Evolutionary conservation across 2,113 vertebrate species (phyloP), one percentile per base, ranked within the genome.

Genomic region (Potamarius usumacintae): DNA sequence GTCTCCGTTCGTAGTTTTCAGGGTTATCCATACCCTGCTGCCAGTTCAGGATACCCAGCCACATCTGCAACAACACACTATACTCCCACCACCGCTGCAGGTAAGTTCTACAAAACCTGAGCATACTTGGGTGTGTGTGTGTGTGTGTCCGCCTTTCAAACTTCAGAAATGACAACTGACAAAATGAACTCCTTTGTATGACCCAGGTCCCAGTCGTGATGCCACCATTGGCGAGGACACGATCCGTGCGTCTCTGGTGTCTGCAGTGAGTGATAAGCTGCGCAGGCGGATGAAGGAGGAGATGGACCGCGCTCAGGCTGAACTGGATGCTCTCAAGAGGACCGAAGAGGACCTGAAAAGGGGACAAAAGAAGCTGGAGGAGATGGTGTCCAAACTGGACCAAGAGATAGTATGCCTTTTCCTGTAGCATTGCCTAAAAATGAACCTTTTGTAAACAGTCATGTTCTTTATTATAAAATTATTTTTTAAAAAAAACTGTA

Each of bases 201-300:
- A 57, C 62, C 74, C 92, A 99, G 98, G 97, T 57, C 96, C 96
- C 77, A 96, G 93, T 82, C 95, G 97, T 88, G 97, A 99, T 50
- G 98, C 96, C 79, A 99, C 98, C 83, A 99, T 99, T 79, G 97
- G 97, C 0, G 98, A 99, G 92, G 98, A 99, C 92, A 99, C 97
- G 62, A 99, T 99, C 90, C 96, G 98, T 1, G 98, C 97, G 0
- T 99, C 98, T 74, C 96, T 99, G 72, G 98, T 99, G 88, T 99
- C 98, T 0, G 98, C 98, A 0, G 98, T 99, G 89, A 99, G 97
- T 3, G 98, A 99, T 91, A 99, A 99, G 82, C 93, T 99, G 89
- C 96, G 98, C 84, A 97, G 98, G 97, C 94, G 98, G 82, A 99
- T 99, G 97, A 99, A 99, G 89, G 98, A 99, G 90, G 98, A 99